phyloP scores from a whole-genome alignment of 2,888 invertebrate genomes.

The Diaprepes abbreviatus region DNA sequence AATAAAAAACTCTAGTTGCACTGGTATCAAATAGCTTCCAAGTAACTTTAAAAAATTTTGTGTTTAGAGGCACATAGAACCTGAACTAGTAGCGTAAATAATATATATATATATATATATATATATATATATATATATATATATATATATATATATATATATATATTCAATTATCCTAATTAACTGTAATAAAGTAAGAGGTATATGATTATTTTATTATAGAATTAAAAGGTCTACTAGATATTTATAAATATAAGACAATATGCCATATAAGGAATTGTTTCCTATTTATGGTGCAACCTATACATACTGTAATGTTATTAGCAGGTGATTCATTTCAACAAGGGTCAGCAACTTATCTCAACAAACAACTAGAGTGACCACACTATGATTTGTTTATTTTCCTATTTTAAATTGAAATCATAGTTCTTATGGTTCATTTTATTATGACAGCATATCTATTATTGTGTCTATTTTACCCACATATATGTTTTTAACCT shows the following conservation, averaged over 20 bases:
- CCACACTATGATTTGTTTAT: neutral
- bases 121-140: too few species aligned
- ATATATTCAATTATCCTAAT: too few species aligned
- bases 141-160: too few species aligned
- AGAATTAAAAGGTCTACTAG: neutral
- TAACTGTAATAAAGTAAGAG: neutral
- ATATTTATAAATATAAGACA: neutral
- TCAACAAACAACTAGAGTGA: neutral
- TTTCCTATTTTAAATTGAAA: neutral
- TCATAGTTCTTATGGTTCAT: neutral
- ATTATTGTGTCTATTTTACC: neutral
- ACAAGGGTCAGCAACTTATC: constrained; percentile 16
- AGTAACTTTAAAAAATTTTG: too few species aligned
- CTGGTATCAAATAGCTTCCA: too few species aligned
- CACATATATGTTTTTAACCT: too few species aligned
- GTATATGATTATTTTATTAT: neutral
- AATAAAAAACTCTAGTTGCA: too few species aligned
- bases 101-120: too few species aligned
- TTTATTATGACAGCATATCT: constrained; percentile 11
- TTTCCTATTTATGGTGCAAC: neutral
- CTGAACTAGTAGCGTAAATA: too few species aligned
- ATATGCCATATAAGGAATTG: constrained; percentile 3
- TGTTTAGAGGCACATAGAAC: too few species aligned
- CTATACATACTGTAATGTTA: neutral
- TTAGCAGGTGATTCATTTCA: constrained; percentile 3